Percentiles rank a stretch among this genome's conserved stretches.
phyloP scores from a whole-genome alignment of 2,113 vertebrate genomes.

The Poeciliopsis prolifica region DNA sequence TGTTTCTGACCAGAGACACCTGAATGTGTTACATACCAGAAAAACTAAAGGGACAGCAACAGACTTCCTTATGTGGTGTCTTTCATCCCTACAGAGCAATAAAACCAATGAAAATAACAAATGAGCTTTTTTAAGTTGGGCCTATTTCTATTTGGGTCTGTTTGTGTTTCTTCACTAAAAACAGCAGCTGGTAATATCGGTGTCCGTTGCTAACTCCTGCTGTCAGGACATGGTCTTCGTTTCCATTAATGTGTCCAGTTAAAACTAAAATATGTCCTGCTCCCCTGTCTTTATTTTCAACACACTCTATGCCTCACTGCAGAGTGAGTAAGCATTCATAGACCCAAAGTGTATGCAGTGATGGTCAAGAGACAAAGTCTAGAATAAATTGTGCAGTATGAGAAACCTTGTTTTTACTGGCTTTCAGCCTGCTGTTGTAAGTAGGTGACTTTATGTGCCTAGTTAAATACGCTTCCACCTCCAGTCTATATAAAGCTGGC shows the following conservation, averaged over 20 bases:
- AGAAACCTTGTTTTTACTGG: conserved; percentile 30
- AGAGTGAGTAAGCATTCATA: conserved; percentile 67
- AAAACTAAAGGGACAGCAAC: no score
- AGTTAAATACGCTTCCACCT: conserved; percentile 18
- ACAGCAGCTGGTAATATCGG: not conserved
- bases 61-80: not conserved
- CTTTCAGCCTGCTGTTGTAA: not conserved
- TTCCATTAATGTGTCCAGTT: conserved; percentile 51
- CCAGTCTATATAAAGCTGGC: conserved; percentile 29
- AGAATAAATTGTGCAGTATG: conserved; percentile 9
- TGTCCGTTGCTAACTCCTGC: conserved; percentile 4
- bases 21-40: not conserved
- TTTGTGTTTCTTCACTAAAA: not conserved
- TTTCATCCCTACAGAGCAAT: not conserved
- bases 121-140: not conserved
- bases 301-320: conserved; percentile 73
- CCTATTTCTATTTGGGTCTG: not conserved
- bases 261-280: conserved; percentile 24
- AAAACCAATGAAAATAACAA: not conserved
- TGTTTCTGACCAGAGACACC: not conserved
- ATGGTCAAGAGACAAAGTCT: conserved; percentile 9
- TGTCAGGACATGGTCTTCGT: conserved; percentile 37
- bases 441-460: conserved; percentile 1
- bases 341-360: conserved; percentile 11
- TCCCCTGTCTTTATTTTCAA: conserved; percentile 44